Conservation (phyloP, 2,113 vertebrate genomes). For the Saimiri boliviensis region DNA sequence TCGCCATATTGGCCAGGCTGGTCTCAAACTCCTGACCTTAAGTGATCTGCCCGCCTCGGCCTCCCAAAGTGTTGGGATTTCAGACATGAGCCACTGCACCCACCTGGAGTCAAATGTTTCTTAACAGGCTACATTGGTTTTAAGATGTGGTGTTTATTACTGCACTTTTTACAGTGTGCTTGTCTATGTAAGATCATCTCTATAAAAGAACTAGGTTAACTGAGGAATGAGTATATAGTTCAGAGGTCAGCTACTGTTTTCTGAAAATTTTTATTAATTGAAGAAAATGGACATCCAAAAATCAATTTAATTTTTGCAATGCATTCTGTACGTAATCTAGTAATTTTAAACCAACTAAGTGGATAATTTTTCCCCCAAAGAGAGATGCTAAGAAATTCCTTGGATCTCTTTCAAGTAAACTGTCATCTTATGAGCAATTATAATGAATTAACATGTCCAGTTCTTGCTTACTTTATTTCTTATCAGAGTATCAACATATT, state of each 20-base stretch:
- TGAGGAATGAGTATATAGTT: background rate
- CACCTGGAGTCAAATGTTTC: rapidly evolving
- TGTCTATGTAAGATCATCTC: too few relatives aligned
- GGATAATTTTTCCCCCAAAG: background rate
- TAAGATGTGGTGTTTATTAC: background rate
- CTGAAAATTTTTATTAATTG: background rate
- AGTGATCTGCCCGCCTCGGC: too few relatives aligned
- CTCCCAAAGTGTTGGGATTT: too few relatives aligned
- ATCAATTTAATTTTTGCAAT: background rate
- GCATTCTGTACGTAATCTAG: rapidly evolving
- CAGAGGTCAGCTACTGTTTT: background rate
- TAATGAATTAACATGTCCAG: rapidly evolving
- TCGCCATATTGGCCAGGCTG: too few relatives aligned
- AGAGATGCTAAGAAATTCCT: too few relatives aligned
- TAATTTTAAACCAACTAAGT: background rate
- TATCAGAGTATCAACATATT: rapidly evolving
- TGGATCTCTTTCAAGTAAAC: too few relatives aligned
- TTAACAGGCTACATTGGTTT: rapidly evolving
- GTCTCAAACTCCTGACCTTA: too few relatives aligned
- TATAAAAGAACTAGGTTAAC: background rate
- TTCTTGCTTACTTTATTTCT: too few relatives aligned
- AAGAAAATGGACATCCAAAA: rapidly evolving
- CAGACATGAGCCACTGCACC: too few relatives aligned
- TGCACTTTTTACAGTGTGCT: background rate
- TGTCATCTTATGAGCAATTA: rapidly evolving